Evolutionary conservation across 2,797 vertebrate genomes (phyloP), one percentile per base, ranked within the genome.

Genomic region (Phalloptychus januarius): DNA sequence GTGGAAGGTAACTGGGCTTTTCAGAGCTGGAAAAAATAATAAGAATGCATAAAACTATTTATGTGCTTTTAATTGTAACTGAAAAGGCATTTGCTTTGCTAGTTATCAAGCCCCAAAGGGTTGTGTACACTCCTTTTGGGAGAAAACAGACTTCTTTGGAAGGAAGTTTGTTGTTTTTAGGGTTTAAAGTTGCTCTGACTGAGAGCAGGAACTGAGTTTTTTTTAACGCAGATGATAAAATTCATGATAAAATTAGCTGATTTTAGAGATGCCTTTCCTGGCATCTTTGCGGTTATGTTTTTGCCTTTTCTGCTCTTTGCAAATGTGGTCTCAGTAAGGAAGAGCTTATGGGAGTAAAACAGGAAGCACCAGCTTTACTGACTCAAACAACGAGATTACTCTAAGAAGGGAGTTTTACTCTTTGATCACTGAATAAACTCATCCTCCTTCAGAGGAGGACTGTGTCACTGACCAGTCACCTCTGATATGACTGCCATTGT

Each of bases 1-100:
- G 75, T 99, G 98, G 94, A 99, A 99, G 91, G 96, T 96, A 83
- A 96, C 97, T 79, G 98, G 98, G 83, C 96, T 97, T 95, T 99
- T 99, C 95, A 99, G 95, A 81, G 98, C 98, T 99, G 91, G 78
- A 69, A 69, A 42, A 85, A 86, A 63, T 25, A 56, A 56, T 23
- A 50, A 50, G 5, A n/a, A 45, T 44, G 45, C 40, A 71, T 18
- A 1, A n/a, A 15, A 50, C 16, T 20, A 25, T 65, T n/a, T 54
- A 40, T 8, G 4, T 11, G 12, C 2, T 8, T n/a, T 28, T 40
- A 4, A 50, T 69, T 40, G 15, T 46, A n/a, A 20, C 10, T 28
- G 6, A 45, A 16, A 71, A 44, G 67, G 42, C n/a, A 16, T 71
- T 45, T 44, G 5, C 67, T 45, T 44, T 70, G 40, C 25, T 8